Conservation (phyloP, 2,888 invertebrate genomes). For the Ormia ochracea region DNA sequence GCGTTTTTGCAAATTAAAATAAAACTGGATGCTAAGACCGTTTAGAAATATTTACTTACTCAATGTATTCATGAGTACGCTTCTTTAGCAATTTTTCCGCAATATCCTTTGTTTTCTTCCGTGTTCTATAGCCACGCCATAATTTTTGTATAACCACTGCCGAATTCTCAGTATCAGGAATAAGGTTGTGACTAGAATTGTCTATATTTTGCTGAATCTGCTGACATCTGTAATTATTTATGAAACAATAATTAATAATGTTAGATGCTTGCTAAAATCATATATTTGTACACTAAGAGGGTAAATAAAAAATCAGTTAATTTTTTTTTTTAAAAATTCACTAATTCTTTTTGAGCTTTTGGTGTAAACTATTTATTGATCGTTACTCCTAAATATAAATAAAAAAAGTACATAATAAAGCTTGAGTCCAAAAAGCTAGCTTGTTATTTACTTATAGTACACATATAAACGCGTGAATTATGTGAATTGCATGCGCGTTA, state of each 20-base stretch:
- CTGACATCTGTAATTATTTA: conserved; percentile 54
- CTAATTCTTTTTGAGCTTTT: no score
- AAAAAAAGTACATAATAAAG: no score
- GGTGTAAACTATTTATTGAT: no score
- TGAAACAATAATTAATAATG: background rate
- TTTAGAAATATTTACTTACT: conserved; percentile 79
- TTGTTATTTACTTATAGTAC: no score
- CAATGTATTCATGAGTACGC: conserved; percentile 88
- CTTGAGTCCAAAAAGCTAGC: no score
- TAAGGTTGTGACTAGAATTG: conserved; percentile 64
- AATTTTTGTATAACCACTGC: conserved; percentile 90
- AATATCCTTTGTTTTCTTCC: conserved; percentile 80
- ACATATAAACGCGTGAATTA: no score
- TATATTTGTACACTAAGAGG: no score
- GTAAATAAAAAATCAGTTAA: no score
- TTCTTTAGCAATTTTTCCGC: conserved; percentile 85
- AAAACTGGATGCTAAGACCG: background rate
- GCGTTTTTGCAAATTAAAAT: background rate
- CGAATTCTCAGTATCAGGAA: conserved; percentile 77
- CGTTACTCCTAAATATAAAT: no score
- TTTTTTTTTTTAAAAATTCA: no score
- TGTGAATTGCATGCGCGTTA: no score
- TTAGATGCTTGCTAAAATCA: no score
- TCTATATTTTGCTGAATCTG: conserved; percentile 70
- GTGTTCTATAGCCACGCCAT: conserved; percentile 89